These are phyloP conservation scores for Heterotis niloticus DNA, from an alignment of 2,113 vertebrate genomes.

Conservation along the genomic window DNA sequence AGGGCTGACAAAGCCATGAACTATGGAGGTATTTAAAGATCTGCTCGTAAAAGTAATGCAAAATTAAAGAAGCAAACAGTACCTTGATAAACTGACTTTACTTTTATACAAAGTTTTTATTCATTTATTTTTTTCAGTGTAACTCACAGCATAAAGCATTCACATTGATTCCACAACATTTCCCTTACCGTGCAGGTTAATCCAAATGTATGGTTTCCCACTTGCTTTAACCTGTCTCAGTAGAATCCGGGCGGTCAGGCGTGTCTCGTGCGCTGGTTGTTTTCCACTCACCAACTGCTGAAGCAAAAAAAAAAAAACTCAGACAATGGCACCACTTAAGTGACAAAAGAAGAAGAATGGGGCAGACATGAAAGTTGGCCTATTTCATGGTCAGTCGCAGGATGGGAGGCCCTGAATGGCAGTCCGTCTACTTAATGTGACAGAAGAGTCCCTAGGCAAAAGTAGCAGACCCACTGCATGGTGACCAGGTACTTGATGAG, in stretches of 20 bases:
- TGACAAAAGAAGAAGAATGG: slow-evolving; percentile 58
- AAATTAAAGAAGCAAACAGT: too few relatives aligned
- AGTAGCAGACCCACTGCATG: slow-evolving; percentile 58
- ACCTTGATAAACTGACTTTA: too few relatives aligned
- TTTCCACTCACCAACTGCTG: slow-evolving; percentile 59
- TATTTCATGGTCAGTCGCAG: slow-evolving; percentile 73
- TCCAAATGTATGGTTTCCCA: slow-evolving; percentile 25
- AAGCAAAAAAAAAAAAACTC: slow-evolving; percentile 40
- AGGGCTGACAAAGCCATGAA: too few relatives aligned
- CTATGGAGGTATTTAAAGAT: too few relatives aligned
- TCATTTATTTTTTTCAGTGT: background rate
- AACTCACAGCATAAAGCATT: background rate
- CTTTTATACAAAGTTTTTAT: too few relatives aligned
- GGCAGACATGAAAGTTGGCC: slow-evolving; percentile 73
- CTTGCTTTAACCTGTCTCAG: slow-evolving; percentile 35
- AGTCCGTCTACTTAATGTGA: slow-evolving; percentile 74
- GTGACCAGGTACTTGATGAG: slow-evolving; percentile 72
- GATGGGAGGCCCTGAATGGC: slow-evolving; percentile 67
- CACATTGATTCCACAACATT: too few relatives aligned
- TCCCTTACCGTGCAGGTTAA: slow-evolving; percentile 8
- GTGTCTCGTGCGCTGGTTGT: slow-evolving; percentile 46
- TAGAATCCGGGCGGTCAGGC: slow-evolving; percentile 46
- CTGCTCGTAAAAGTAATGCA: too few relatives aligned
- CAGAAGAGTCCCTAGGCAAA: slow-evolving; percentile 74
- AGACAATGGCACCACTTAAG: slow-evolving; percentile 61